These are phyloP conservation scores for Lithodes maja DNA, from an alignment of 2,888 invertebrate genomes.

Conservation along the genomic window DNA sequence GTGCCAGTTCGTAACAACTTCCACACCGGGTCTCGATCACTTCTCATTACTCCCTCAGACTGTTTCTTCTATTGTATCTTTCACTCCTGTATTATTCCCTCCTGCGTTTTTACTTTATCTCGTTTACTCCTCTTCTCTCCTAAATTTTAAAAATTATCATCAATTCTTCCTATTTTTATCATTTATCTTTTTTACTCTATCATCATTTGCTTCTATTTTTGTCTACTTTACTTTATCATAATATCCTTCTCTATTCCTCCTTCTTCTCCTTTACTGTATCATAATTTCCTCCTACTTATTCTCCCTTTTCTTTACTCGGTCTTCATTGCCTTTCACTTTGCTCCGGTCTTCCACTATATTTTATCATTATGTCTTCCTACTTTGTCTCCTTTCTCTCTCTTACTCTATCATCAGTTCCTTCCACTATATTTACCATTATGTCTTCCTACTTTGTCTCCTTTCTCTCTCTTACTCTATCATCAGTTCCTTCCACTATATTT, in stretches of 20 bases:
- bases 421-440: not conserved
- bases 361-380: not conserved
- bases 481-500: too few relatives aligned
- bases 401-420: not conserved
- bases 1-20: too few relatives aligned
- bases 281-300: not conserved
- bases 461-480: not conserved
- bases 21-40: too few relatives aligned
- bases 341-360: not conserved
- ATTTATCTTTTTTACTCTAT: not conserved
- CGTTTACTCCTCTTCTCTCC: too few relatives aligned
- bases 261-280: not conserved
- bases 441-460: not conserved
- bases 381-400: too few relatives aligned
- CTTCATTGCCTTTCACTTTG: not conserved
- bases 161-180: not conserved
- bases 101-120: too few relatives aligned
- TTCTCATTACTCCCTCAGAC: too few relatives aligned
- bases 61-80: too few relatives aligned
- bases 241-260: not conserved
- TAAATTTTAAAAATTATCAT: not conserved
- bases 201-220: not conserved
- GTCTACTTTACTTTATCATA: not conserved
- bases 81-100: too few relatives aligned
- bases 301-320: not conserved